These are phyloP conservation scores for Callipepla squamata DNA, from an alignment of 2,113 vertebrate genomes.

Conservation along the genomic window DNA sequence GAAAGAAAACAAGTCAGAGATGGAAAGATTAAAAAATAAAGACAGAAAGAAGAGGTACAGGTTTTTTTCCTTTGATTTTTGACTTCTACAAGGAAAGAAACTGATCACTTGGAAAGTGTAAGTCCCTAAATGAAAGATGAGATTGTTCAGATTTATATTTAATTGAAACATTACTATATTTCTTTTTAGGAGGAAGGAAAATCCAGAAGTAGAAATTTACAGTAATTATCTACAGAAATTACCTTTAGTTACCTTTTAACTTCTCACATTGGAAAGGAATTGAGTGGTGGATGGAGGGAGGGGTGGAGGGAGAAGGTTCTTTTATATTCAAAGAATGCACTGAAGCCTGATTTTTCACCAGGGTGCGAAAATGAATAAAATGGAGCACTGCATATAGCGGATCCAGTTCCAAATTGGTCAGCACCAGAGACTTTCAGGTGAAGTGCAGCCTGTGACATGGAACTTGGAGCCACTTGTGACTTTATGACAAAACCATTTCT, in stretches of 20 bases:
- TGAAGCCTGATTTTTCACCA: background rate
- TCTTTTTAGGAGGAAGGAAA: background rate
- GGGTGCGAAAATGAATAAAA: background rate
- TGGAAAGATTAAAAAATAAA: background rate
- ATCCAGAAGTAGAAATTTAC: background rate
- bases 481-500: slow-evolving; percentile 40
- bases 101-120: background rate
- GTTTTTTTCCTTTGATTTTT: background rate
- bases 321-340: background rate
- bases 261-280: background rate
- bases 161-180: background rate
- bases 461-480: background rate
- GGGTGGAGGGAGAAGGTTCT: background rate
- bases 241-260: background rate
- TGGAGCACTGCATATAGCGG: background rate
- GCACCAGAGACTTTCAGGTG: background rate
- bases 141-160: background rate
- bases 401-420: background rate
- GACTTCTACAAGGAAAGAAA: background rate
- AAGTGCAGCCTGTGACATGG: background rate
- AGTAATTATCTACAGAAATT: background rate
- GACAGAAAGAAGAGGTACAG: background rate
- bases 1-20: background rate
- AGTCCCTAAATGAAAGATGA: background rate
- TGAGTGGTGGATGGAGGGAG: background rate